A percentile compares a stretch with the other conserved stretches of the same genome.
These are phyloP conservation scores for Diadumene lineata DNA, from an alignment of 92 coral and sea anemone genomes.

Conservation along the genomic window DNA sequence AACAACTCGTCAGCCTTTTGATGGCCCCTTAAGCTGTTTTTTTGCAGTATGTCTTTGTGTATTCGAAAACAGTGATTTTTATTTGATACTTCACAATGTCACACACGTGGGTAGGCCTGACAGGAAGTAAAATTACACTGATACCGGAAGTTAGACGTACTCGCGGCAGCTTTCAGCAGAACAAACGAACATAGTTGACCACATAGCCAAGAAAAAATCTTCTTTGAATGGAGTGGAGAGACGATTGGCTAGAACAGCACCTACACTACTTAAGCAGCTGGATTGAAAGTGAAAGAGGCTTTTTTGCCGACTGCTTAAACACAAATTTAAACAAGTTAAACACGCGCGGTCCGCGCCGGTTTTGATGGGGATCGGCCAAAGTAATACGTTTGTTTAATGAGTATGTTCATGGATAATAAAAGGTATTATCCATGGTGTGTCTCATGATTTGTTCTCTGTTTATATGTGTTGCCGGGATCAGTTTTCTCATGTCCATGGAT, in stretches of 20 bases:
- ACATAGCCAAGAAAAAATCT: conserved; percentile 7
- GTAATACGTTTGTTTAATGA: too few species aligned
- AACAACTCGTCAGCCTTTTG: not conserved
- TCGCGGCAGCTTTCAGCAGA: conserved; percentile 25
- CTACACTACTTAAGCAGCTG: not conserved
- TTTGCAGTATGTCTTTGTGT: conserved; percentile 8
- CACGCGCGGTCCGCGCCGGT: too few species aligned
- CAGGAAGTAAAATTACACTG: conserved; percentile 20
- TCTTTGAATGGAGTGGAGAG: not conserved
- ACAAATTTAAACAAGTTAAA: too few species aligned
- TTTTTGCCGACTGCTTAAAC: conserved; percentile 15
- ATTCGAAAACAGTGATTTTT: not conserved
- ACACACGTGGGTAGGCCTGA: conserved; percentile 10
- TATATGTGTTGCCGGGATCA: too few species aligned
- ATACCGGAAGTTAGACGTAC: conserved; percentile 15
- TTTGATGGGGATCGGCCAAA: too few species aligned
- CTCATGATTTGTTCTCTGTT: too few species aligned
- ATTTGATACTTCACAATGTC: conserved; percentile 9
- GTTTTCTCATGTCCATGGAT: too few species aligned
- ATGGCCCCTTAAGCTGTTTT: not conserved
- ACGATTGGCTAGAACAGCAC: conserved; percentile 12
- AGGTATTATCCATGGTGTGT: too few species aligned
- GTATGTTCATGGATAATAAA: too few species aligned
- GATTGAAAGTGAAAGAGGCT: conserved; percentile 5
- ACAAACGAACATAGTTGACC: conserved; percentile 8